Evolutionary conservation across 2,888 invertebrate species (phyloP).

Genomic region (Sabatieria punctata): DNA sequence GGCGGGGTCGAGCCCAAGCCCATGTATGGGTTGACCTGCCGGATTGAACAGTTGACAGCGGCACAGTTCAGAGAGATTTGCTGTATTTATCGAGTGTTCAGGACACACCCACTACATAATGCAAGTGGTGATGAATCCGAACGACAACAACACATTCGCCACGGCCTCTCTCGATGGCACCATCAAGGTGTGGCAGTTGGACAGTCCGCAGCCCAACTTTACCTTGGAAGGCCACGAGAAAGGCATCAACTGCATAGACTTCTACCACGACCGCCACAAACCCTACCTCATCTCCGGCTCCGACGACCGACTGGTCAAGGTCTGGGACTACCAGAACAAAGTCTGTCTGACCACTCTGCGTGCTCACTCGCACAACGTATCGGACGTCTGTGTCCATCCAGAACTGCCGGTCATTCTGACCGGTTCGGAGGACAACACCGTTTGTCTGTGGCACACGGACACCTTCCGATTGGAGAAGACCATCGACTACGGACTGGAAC

Average conservation of each 20-base stretch:
- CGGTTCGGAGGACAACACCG: constrained; percentile 86
- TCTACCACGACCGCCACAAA: constrained; percentile 91
- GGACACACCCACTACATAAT: constrained; percentile 95
- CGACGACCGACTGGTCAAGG: constrained; percentile 84
- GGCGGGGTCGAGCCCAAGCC: no score
- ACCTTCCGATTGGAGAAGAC: constrained; percentile 77
- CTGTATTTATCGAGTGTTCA: no score
- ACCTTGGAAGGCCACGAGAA: constrained; percentile 87
- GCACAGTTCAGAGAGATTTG: no score
- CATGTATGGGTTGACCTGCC: no score
- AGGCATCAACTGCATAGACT: constrained; percentile 92
- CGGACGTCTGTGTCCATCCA: constrained; percentile 83
- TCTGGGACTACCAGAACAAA: constrained; percentile 70
- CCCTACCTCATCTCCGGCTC: constrained; percentile 93
- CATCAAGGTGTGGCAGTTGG: constrained; percentile 93
- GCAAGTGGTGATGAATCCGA: no score
- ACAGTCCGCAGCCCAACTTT: constrained; percentile 82
- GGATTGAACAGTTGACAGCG: no score
- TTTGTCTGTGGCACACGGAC: constrained; percentile 90
- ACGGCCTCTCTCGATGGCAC: constrained; percentile 87
- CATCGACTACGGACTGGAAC: constrained; percentile 86
- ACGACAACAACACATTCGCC: constrained; percentile 95
- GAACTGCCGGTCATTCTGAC: constrained; percentile 83
- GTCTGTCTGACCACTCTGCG: constrained; percentile 75
- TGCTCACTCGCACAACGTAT: constrained; percentile 79